Conservation (phyloP, 92 coral and sea anemone genomes). For the Plumapathes pennacea region DNA sequence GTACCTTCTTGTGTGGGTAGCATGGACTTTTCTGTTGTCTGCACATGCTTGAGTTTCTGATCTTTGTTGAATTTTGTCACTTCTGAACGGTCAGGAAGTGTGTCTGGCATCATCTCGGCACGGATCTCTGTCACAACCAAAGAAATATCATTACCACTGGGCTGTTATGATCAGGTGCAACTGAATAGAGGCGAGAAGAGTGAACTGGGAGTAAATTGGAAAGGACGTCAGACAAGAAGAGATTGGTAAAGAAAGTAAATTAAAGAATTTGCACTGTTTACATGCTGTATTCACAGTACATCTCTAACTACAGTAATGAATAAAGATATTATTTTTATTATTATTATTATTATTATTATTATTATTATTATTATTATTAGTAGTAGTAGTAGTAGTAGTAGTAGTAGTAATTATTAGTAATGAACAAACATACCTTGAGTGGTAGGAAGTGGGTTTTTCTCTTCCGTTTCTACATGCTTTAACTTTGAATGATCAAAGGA, state of each 20-base stretch:
- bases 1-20: conserved; percentile 75
- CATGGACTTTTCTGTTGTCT: conserved; percentile 62
- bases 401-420: not conserved
- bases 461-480: conserved; percentile 72
- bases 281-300: no score
- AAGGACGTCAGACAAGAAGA: not conserved
- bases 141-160: not conserved
- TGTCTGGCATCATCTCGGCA: conserved; percentile 91
- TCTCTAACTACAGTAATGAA: not conserved
- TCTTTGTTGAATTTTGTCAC: conserved; percentile 67
- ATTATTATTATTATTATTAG: not conserved
- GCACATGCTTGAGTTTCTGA: conserved; percentile 71
- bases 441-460: conserved; percentile 70
- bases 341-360: not conserved
- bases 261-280: no score
- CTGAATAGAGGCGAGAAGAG: no score
- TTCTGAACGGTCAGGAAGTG: conserved; percentile 84
- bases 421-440: conserved; percentile 16
- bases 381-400: not conserved
- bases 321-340: not conserved
- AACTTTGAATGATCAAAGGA: conserved; percentile 75
- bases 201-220: no score
- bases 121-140: conserved; percentile 63
- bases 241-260: no score
- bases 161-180: no score